phyloP scores from a whole-genome alignment of 2,888 invertebrate genomes.

The Lordiphosa fenestrarum region DNA sequence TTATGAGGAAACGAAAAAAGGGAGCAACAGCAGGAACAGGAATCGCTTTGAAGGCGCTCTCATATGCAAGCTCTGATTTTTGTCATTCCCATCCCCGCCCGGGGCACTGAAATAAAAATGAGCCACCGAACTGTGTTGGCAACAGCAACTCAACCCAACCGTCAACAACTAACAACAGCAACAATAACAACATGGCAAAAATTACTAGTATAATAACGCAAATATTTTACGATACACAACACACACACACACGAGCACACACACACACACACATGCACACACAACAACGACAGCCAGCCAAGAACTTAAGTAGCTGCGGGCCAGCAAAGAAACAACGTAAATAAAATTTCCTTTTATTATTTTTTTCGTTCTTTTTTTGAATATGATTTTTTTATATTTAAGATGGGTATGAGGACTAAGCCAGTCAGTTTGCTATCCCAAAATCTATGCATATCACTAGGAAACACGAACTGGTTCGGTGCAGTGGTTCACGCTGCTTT shows the following conservation, averaged over 20 bases:
- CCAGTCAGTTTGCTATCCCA: slow-evolving; percentile 3
- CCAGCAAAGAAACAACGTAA: slow-evolving; percentile 64
- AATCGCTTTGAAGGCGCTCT: slow-evolving; percentile 29
- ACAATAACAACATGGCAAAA: slow-evolving; percentile 39
- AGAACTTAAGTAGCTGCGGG: slow-evolving; percentile 71
- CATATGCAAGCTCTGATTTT: slow-evolving; percentile 48
- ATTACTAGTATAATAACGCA: slow-evolving; percentile 75
- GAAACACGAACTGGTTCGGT: no score
- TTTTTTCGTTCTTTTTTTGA: not conserved
- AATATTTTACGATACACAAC: slow-evolving; percentile 66
- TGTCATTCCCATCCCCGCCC: slow-evolving; percentile 52
- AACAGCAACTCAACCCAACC: slow-evolving; percentile 25
- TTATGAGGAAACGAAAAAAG: slow-evolving; percentile 40
- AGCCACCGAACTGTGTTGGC: slow-evolving; percentile 54
- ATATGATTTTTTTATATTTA: slow-evolving; percentile 1
- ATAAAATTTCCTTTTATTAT: slow-evolving; percentile 53
- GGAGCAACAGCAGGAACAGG: slow-evolving; percentile 14
- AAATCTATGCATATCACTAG: not conserved
- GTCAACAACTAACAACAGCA: slow-evolving; percentile 27
- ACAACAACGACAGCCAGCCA: slow-evolving; percentile 48
- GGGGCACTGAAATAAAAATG: slow-evolving; percentile 66
- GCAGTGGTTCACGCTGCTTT: no score
- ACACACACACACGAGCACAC: slow-evolving; percentile 3
- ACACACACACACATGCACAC: not conserved
- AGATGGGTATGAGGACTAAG: not conserved